Evolutionary conservation across 2,797 vertebrate genomes (phyloP).

Genomic region (Eidolon dupreanum): DNA sequence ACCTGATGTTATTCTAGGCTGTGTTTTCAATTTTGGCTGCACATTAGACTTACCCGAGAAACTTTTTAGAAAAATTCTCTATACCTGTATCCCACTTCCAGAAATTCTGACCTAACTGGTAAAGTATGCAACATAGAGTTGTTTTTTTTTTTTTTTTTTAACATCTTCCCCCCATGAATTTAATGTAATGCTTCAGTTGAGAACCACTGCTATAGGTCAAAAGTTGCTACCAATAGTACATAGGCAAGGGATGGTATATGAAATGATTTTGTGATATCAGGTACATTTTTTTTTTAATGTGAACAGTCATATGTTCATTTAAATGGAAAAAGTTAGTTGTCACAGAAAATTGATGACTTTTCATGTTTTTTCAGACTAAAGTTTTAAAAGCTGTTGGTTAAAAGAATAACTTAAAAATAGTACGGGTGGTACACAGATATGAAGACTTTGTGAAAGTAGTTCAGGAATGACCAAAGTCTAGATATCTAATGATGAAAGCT

Average conservation of each 20-base stretch:
- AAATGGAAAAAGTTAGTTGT: neutral
- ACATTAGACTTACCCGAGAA: neutral
- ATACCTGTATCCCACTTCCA: neutral
- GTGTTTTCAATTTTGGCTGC: neutral
- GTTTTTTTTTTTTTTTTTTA: neutral
- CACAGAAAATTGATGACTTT: neutral
- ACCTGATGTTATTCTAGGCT: neutral
- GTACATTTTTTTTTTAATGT: neutral
- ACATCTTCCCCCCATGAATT: neutral
- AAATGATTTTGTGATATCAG: neutral
- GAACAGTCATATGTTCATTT: neutral
- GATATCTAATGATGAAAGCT: neutral
- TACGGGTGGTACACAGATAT: neutral
- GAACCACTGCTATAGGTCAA: neutral
- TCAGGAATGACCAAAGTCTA: neutral
- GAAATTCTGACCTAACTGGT: neutral
- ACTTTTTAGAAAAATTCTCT: neutral
- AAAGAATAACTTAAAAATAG: neutral
- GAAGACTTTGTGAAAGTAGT: neutral
- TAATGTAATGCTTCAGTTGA: neutral
- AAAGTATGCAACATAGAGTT: neutral
- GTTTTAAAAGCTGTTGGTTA: neutral
- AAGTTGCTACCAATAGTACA: neutral
- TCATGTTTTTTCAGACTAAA: slow-evolving; percentile 15
- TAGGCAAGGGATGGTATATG: neutral